Percentiles rank a stretch among this genome's conserved stretches.
Evolutionary conservation across 2,797 vertebrate species (phyloP).

Genomic region (Thripadectes ignobilis): DNA sequence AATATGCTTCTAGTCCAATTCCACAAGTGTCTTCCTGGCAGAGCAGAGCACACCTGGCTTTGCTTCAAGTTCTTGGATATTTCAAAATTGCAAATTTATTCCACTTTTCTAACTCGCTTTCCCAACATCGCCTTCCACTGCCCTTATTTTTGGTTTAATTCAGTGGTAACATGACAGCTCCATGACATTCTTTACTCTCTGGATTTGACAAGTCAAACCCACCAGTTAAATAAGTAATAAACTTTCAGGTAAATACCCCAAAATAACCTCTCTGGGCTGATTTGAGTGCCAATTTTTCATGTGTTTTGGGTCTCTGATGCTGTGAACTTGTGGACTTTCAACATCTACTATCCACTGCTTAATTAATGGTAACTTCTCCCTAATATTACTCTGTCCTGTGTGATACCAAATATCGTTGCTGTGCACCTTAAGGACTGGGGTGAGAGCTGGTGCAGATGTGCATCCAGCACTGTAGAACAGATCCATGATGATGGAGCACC

Average conservation of each 20-base stretch:
- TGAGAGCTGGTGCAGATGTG: not conserved
- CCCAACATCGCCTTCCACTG: not conserved
- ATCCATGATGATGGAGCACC: rapidly evolving
- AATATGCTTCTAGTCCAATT: not conserved
- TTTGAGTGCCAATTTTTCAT: not conserved
- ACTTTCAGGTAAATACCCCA: not conserved
- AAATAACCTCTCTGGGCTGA: not conserved
- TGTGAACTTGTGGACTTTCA: not conserved
- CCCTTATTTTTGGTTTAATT: not conserved
- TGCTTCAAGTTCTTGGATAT: not conserved
- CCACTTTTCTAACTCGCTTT: not conserved
- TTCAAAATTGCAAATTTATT: not conserved
- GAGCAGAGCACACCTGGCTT: rapidly evolving
- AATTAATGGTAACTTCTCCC: not conserved
- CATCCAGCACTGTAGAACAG: rapidly evolving
- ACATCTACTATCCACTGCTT: not conserved
- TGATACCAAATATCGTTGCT: rapidly evolving
- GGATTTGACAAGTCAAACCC: not conserved
- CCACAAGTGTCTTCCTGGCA: not conserved
- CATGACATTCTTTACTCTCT: not conserved
- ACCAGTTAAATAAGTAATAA: not conserved
- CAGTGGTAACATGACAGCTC: not conserved
- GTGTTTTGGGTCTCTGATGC: not conserved
- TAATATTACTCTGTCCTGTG: not conserved
- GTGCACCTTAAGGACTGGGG: not conserved